Evolutionary conservation across 2,888 invertebrate genomes (phyloP).

Genomic region (Automeris io): DNA sequence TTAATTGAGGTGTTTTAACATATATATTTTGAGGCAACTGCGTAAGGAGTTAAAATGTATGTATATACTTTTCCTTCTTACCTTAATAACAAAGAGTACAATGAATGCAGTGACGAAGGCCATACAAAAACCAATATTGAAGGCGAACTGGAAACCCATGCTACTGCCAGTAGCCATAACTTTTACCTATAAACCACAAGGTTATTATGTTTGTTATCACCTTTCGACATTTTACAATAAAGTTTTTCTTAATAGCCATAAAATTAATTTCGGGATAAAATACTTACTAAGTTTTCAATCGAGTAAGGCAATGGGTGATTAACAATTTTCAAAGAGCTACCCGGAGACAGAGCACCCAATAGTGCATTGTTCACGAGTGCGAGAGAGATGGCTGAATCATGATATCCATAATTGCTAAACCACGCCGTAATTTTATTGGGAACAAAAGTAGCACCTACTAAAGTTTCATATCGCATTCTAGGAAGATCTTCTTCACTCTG

Average conservation of each 20-base stretch:
- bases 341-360: conserved; percentile 60
- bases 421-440: conserved; percentile 75
- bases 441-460: conserved; percentile 77
- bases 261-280: neutral
- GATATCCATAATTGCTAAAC: conserved; percentile 89
- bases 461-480: conserved; percentile 67
- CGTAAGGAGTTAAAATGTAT: too few species aligned
- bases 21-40: too few species aligned
- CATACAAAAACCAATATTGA: conserved; percentile 87
- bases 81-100: conserved; percentile 76
- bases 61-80: conserved; percentile 25
- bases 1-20: too few species aligned
- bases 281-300: conserved; percentile 74
- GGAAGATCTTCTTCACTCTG: conserved; percentile 48
- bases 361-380: conserved; percentile 81
- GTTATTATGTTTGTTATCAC: neutral
- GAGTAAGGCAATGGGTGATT: conserved; percentile 85
- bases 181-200: conserved; percentile 43
- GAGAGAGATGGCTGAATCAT: conserved; percentile 83
- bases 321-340: conserved; percentile 60
- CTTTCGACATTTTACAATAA: neutral
- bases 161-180: conserved; percentile 67
- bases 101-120: conserved; percentile 83
- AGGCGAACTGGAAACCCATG: conserved; percentile 78
- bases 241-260: neutral